Base-by-base conservation (phyloP, 1,140 invertebrate species). In the Lepidurus arcticus region DNA sequence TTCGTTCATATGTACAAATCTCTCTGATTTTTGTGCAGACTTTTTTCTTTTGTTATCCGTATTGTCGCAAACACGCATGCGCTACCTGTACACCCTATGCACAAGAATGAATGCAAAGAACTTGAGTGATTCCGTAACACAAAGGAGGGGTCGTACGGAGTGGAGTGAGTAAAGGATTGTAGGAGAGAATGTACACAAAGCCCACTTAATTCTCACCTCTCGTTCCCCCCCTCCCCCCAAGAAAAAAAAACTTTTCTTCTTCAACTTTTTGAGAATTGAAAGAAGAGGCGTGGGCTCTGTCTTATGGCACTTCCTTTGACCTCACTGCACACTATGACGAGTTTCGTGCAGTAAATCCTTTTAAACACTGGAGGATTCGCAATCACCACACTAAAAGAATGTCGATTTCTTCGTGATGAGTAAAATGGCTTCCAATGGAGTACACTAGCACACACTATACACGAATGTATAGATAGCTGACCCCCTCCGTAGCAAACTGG, bases 41-140 rank as follows among this genome's bases (percentile, higher is more conserved):
- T 21, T 65, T 65, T 65, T 65, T 65, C 4, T n/a, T 65, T 65
- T n/a, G 53, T 13, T 65, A 21, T 65, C 53, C 53, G 21, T 65
- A 65, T 65, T 65, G 21, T 65, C 53, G 53, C 53, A 13, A 65
- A 21, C 53, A 65, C 53, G 21, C 21, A 21, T 21, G 53, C 53
- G 53, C 53, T 65, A 65, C 53, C 53, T 65, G 53, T 65, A 65
- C 53, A 65, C 53, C 53, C 53, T 65, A 65, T 65, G 53, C 53
- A 65, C 53, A 65, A 65, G 53, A 65, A 65, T 65, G 53, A 65
- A 65, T 65, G 53, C 53, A 65, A 65, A 13, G 21, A 65, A 65
- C 34, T n/a, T 65, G 53, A 65, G 53, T 65, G 8, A 7, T 16
- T 47, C 45, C 53, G 53, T 65, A 65, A 65, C 53, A 65, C 53